These are phyloP conservation scores for Megalops atlanticus DNA, from an alignment of 2,113 vertebrate genomes.

Conservation along the genomic window DNA sequence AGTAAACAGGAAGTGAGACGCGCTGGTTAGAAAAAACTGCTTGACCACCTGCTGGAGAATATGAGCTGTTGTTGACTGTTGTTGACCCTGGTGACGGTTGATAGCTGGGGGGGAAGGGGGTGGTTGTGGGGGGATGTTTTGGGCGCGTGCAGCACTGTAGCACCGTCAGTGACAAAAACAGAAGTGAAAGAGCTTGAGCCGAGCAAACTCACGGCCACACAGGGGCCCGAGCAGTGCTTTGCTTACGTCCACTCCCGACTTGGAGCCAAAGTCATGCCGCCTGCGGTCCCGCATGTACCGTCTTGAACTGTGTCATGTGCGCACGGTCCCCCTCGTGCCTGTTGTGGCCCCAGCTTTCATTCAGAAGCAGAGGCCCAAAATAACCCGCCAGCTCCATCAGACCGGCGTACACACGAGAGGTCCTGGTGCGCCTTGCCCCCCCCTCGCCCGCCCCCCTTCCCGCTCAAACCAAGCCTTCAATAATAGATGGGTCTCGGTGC, in stretches of 20 bases:
- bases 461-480: neutral
- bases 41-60: neutral
- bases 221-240: neutral
- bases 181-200: neutral
- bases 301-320: too few species aligned
- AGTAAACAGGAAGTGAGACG: too few species aligned
- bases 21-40: neutral
- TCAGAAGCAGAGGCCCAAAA: neutral
- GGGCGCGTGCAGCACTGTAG: too few species aligned
- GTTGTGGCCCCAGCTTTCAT: too few species aligned
- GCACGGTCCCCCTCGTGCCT: too few species aligned
- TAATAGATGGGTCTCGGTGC: neutral
- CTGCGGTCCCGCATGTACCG: neutral
- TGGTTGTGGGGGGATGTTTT: neutral
- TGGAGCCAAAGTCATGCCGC: neutral
- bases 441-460: neutral
- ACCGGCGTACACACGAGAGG: neutral
- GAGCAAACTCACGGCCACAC: neutral
- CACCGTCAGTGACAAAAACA: too few species aligned
- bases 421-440: neutral
- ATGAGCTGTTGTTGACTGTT: neutral
- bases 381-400: neutral
- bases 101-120: neutral
- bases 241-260: neutral
- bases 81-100: neutral